Base-by-base conservation (phyloP, 2,797 vertebrate genomes). In the Sebastiscus albofasciatus region DNA sequence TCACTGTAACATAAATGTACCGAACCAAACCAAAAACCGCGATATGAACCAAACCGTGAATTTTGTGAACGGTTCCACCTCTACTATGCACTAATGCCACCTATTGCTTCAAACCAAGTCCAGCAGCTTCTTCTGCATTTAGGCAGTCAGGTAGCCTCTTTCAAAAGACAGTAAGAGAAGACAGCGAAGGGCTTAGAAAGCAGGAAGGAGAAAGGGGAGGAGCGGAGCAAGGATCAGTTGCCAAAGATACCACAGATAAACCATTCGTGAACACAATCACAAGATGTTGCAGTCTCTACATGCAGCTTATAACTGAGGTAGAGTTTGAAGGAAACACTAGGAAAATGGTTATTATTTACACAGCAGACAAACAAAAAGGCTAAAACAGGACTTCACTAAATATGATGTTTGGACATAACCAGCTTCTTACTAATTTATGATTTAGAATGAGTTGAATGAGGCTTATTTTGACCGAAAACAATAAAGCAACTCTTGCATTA, bases 231-330 rank as follows among this genome's bases (percentile, higher is more conserved):
- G 80, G 87, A 91, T 88, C 89, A 86, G 87, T 66, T 55, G 52
- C 80, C 86, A 89, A 89, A 93, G 81, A 87, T 82, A 90, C 62
- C 69, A 68, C 64, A 80, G 80, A 90, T 82, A 85, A 86, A 85
- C 66, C 3, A 5, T 56, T 79, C 3, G 8, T 77, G 62, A 80
- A 82, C 70, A 64, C 33, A 56, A 46, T 82, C 67, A 71, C 68
- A 73, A 52, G 20, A 27, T 74, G 26, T 42, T 81, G 49, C 36
- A 69, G 60, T 77, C 71, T 61, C 29, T 61, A 46, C 36, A 79
- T 10, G 3, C 18, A 69, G 31, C 33, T 79, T 22, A n/a, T 2
- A 39, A 64, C 24, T 22, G 18, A 74, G 20, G 1, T 67, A 49
- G 79, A 67, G 9, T 56, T 26, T 70, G 60, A 24, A 27, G 29